Evolutionary conservation across 2,113 vertebrate genomes (phyloP).

Genomic region (Stegostoma tigrinum): DNA sequence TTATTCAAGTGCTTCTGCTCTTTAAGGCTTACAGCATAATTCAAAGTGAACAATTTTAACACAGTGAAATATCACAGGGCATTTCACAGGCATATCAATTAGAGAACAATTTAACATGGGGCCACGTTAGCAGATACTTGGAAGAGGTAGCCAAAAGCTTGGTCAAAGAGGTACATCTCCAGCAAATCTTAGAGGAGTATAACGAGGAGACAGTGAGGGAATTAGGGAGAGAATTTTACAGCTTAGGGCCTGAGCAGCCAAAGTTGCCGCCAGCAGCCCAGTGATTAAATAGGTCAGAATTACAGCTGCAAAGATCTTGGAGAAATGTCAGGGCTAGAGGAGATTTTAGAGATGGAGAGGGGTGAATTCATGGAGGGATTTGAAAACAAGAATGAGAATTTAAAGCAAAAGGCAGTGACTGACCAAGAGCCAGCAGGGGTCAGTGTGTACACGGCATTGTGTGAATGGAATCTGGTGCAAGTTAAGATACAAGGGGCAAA

Average conservation of each 20-base stretch:
- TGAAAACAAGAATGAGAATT: not conserved
- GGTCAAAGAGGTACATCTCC: not conserved
- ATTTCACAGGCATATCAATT: not conserved
- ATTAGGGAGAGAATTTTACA: too few species aligned
- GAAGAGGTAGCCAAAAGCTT: not conserved
- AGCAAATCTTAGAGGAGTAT: not conserved
- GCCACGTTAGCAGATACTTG: not conserved
- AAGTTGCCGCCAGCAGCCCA: too few species aligned
- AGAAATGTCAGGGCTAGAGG: not conserved
- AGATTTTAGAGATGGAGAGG: not conserved
- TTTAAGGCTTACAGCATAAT: not conserved
- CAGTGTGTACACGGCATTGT: too few species aligned
- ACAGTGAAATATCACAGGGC: not conserved
- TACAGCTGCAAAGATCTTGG: not conserved
- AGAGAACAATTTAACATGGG: not conserved
- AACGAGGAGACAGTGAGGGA: too few species aligned
- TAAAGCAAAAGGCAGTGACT: too few species aligned
- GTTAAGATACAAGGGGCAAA: too few species aligned
- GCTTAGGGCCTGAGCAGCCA: too few species aligned
- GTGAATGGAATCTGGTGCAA: too few species aligned
- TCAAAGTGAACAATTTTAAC: not conserved
- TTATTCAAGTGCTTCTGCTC: not conserved
- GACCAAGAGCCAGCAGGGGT: too few species aligned
- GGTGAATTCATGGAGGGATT: not conserved
- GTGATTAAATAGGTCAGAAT: not conserved